phyloP scores from a whole-genome alignment of 2,797 vertebrate species.

The Sciurus carolinensis region DNA sequence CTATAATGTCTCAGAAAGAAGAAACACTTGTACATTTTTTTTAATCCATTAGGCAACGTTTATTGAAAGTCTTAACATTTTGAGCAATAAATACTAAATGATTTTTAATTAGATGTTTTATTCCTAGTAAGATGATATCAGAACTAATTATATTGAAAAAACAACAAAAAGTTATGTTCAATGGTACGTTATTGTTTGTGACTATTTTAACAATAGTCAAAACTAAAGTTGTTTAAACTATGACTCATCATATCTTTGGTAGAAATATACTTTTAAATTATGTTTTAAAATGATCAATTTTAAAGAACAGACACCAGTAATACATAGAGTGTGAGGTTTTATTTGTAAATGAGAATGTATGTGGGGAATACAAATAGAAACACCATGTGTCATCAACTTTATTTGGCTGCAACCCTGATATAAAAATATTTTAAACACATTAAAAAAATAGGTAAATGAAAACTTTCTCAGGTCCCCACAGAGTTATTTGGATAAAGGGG shows the following conservation, averaged over 20 bases:
- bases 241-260: too few species aligned
- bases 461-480: neutral
- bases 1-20: neutral
- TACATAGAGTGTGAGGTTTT: accelerated
- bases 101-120: too few species aligned
- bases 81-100: too few species aligned
- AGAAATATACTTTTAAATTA: neutral
- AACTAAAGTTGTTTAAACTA: neutral
- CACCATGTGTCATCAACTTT: neutral
- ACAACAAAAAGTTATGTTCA: too few species aligned
- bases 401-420: too few species aligned
- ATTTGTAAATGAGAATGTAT: too few species aligned
- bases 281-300: neutral
- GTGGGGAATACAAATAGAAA: neutral
- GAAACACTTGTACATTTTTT: too few species aligned
- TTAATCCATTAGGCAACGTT: neutral
- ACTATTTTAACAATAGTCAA: too few species aligned
- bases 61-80: neutral
- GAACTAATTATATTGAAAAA: too few species aligned
- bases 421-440: neutral
- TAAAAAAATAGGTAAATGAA: neutral
- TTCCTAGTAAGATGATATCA: too few species aligned
- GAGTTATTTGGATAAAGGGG: neutral
- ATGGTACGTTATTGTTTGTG: too few species aligned
- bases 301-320: neutral